Evolutionary conservation across 2,888 invertebrate species (phyloP), one percentile per base, ranked within the genome.

Genomic region (Ophion costatus): DNA sequence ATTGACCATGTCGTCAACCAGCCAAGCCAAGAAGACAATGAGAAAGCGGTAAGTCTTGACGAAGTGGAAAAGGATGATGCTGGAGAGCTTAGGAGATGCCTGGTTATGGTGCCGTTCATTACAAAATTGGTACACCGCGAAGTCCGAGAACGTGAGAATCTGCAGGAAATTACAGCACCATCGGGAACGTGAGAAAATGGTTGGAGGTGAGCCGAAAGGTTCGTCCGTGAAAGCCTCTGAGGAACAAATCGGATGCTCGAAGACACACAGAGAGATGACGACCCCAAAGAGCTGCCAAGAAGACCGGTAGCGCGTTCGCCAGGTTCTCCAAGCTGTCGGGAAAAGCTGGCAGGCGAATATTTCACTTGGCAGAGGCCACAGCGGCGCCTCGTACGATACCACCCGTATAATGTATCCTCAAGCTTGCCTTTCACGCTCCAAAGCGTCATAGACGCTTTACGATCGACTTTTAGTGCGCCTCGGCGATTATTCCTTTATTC

Each of bases 401-500:
- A 51, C 22, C 42, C 69, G 59, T 14, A 80, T 66, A 79, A 85
- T 73, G 67, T 76, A 61, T 57, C 38, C n/a, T 45, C 61, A 38
- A 14, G 73, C 42, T 45, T 56, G 51, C 24, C 24, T 29, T 64
- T 24, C 29, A 42, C 57, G 59, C 59, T 42, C 24, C 51, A 69
- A 20, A 66, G 38, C 51, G 33, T 38, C n/a, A 20, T 51, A 74
- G 64, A 67, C 51, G 63, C 20, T 82, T 85, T 85, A 85, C 85
- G 85, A 85, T 77, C 80, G 63, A 64, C 82, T 77, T 82, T 82
- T 64, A 85, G 80, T 82, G 71, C 83, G 67, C 51, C 81, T 64
- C 57, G 78, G 63, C 71, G 76, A 85, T 85, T 82, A 82, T 82
- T 85, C 69, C 77, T 69, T 82, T 69, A 78, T 85, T 85, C 80